Base-by-base conservation (phyloP, 2,888 invertebrate genomes). In the Orthosia gracilis region DNA sequence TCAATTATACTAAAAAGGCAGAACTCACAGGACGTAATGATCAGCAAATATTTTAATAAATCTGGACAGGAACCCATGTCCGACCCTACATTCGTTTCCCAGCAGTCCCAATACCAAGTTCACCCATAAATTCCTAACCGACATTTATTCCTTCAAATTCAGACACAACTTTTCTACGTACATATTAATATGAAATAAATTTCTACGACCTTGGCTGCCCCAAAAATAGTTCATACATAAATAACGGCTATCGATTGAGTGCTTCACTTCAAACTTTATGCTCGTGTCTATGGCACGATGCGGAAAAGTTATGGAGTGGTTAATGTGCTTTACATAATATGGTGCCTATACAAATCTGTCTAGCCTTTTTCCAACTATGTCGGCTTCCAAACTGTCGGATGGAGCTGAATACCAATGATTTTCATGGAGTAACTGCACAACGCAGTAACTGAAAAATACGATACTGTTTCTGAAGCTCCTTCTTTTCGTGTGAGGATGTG, bases 141-240 rank as follows among this genome's bases (percentile, higher is more conserved):
- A 58, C 45, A 50, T 49, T 23, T 57, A 50, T 11, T 15, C 7
- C 13, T n/a, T 26, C 23, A 3, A 3, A 31, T n/a, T 18, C 45
- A 49, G 17, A n/a, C 59, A 54, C 4, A 23, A 47, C n/a, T 23
- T 79, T 61, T 45, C 31, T 2, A 31, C 40, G 21, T n/a, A 52
- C 54, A 65, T 21, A 75, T 81, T 23, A 81, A 81, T 75, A 75
- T 47, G 11, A 45, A 77, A 79, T 54, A 45, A 66, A 79, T 68
- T 75, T 68, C 59, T 26, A 55, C 55, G 26, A n/a, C 80, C 80
- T 80, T 80, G 83, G 31, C 17, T 17, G 52, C 17, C 59, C 47
- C 40, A 54, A 78, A 80, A 78, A 80, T 82, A 78, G 52, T 65
- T 0, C 40, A 67, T 83, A 61, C 67, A 80, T 80, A 58, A 82